Conservation (phyloP, 2,888 invertebrate genomes). For the Lochmaea capreae region DNA sequence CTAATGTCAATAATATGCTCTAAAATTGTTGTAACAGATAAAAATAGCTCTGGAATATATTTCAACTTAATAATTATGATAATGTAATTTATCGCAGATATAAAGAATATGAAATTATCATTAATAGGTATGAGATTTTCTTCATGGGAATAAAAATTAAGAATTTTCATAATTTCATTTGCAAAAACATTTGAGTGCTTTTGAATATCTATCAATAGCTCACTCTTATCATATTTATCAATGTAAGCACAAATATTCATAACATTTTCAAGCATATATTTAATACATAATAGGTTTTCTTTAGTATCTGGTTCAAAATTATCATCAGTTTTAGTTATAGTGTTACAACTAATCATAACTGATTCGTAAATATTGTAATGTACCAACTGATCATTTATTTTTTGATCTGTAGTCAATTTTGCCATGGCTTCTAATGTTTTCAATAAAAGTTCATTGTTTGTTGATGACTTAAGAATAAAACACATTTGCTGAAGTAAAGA, state of each 20-base stretch:
- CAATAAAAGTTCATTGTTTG: constrained; percentile 71
- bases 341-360: constrained; percentile 51
- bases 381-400: constrained; percentile 48
- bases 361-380: constrained; percentile 47
- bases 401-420: constrained; percentile 54
- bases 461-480: constrained; percentile 81
- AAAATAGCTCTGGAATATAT: constrained; percentile 50
- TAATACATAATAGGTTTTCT: constrained; percentile 48
- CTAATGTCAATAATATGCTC: constrained; percentile 45
- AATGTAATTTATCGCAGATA: constrained; percentile 54
- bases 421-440: constrained; percentile 71
- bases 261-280: constrained; percentile 54
- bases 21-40: constrained; percentile 50
- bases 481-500: constrained; percentile 71
- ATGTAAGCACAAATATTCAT: constrained; percentile 55
- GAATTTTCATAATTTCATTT: constrained; percentile 48
- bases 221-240: constrained; percentile 43
- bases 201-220: constrained; percentile 40
- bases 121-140: constrained; percentile 55
- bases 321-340: constrained; percentile 41
- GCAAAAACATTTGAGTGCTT: constrained; percentile 46
- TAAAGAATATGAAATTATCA: constrained; percentile 53
- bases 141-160: constrained; percentile 50
- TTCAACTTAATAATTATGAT: constrained; percentile 48
- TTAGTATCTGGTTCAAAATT: constrained; percentile 52